Evolutionary conservation across 2,888 invertebrate species (phyloP).

Genomic region (Empis stercorea): DNA sequence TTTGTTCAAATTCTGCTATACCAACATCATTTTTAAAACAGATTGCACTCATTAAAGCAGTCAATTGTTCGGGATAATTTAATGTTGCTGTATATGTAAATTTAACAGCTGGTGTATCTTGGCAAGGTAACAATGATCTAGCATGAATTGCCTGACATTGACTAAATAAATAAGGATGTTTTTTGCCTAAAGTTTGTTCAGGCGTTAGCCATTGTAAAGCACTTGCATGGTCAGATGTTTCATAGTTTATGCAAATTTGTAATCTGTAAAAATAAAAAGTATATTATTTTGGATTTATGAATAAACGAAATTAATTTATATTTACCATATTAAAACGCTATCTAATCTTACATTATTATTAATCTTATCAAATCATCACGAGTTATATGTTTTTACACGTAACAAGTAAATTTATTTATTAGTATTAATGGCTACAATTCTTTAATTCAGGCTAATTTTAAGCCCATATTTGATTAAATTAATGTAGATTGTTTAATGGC

Average conservation of each 20-base stretch:
- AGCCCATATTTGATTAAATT: too few species aligned
- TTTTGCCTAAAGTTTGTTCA: constrained; percentile 76
- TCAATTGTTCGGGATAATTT: constrained; percentile 57
- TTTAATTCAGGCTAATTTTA: too few species aligned
- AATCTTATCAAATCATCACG: too few species aligned
- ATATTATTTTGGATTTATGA: constrained; percentile 3
- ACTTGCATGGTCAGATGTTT: constrained; percentile 61
- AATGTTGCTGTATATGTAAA: constrained; percentile 66
- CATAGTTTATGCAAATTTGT: constrained; percentile 49
- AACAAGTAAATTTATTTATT: too few species aligned
- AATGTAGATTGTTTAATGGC: too few species aligned
- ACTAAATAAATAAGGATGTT: constrained; percentile 73
- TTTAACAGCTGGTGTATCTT: constrained; percentile 85
- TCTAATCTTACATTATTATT: too few species aligned
- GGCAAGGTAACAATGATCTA: constrained; percentile 79
- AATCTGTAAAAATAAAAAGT: constrained; percentile 16
- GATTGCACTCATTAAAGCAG: constrained; percentile 81
- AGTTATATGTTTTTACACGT: too few species aligned
- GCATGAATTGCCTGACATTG: constrained; percentile 84
- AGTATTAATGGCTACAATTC: too few species aligned
- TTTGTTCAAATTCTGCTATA: constrained; percentile 51
- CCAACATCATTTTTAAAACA: constrained; percentile 36
- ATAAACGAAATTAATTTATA: too few species aligned
- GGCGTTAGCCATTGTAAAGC: constrained; percentile 84
- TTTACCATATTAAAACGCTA: too few species aligned